phyloP scores from a whole-genome alignment of 2,888 invertebrate species.

The Aricia artaxerxes region DNA sequence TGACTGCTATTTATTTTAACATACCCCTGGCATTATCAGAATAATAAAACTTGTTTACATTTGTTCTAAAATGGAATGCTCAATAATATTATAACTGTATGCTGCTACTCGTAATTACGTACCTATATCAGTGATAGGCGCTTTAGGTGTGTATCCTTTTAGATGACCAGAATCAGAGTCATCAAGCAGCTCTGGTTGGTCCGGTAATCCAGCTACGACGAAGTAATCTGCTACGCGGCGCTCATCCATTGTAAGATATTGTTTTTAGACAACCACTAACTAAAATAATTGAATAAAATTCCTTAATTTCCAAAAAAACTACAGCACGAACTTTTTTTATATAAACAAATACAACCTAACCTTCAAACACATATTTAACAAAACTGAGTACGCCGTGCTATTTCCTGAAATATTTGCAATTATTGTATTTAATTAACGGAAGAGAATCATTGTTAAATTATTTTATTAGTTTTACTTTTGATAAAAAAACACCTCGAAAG shows the following conservation, averaged over 20 bases:
- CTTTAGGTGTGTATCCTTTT: slow-evolving; percentile 89
- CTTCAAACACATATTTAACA: slow-evolving; percentile 23
- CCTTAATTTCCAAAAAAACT: neutral
- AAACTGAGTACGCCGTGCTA: neutral
- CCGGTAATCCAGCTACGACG: slow-evolving; percentile 97
- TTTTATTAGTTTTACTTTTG: neutral
- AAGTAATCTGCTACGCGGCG: slow-evolving; percentile 97
- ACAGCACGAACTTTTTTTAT: slow-evolving; percentile 17
- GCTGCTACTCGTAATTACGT: slow-evolving; percentile 47
- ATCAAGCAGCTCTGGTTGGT: slow-evolving; percentile 87
- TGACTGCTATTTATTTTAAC: too few species aligned
- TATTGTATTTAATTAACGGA: neutral
- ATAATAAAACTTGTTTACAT: neutral
- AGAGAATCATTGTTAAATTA: neutral
- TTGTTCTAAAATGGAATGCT: neutral
- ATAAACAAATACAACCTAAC: slow-evolving; percentile 28
- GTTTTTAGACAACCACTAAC: slow-evolving; percentile 29
- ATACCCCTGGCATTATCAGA: neutral
- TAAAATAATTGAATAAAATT: slow-evolving; percentile 17
- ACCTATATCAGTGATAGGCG: slow-evolving; percentile 98
- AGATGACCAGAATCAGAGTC: slow-evolving; percentile 91
- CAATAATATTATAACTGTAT: neutral
- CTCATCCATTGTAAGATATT: slow-evolving; percentile 84
- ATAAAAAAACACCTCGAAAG: slow-evolving; percentile 55
- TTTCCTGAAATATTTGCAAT: neutral